Percentiles rank a stretch among this genome's conserved stretches.
These are phyloP conservation scores for Scytalopus superciliaris DNA, from an alignment of 2,113 vertebrate species.

Conservation along the genomic window DNA sequence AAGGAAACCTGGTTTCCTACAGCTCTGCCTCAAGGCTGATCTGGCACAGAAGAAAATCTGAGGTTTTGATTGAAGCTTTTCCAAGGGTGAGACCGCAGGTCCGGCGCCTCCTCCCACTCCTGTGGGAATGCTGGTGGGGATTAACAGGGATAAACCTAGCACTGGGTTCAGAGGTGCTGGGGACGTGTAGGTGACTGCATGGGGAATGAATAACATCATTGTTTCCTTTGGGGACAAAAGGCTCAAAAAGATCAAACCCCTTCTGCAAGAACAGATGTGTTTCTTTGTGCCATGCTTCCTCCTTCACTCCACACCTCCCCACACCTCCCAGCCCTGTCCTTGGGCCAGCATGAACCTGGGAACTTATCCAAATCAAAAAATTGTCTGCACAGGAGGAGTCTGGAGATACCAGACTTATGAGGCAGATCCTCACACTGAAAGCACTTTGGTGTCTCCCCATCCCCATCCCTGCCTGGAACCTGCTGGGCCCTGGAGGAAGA, in stretches of 20 bases:
- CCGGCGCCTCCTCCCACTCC: accelerated
- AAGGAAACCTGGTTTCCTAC: neutral
- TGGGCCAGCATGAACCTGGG: neutral
- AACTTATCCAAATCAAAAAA: neutral
- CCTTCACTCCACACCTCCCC: neutral
- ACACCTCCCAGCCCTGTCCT: neutral
- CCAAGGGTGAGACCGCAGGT: accelerated
- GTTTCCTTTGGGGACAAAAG: neutral
- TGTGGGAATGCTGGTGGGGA: neutral
- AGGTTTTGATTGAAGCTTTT: constrained; percentile 2
- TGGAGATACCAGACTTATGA: neutral
- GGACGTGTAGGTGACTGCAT: accelerated
- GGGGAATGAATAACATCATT: neutral
- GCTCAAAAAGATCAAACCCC: neutral
- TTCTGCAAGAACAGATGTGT: neutral
- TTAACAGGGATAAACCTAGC: neutral
- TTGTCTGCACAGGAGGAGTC: neutral
- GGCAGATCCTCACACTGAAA: neutral
- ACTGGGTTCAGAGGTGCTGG: neutral
- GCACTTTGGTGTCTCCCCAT: neutral
- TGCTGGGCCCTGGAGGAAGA: neutral
- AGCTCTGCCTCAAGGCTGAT: neutral
- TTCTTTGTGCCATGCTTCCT: neutral
- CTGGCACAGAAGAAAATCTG: neutral
- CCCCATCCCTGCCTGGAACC: neutral